Evolutionary conservation across 2,888 invertebrate genomes (phyloP).

Genomic region (Amorpha juglandis): DNA sequence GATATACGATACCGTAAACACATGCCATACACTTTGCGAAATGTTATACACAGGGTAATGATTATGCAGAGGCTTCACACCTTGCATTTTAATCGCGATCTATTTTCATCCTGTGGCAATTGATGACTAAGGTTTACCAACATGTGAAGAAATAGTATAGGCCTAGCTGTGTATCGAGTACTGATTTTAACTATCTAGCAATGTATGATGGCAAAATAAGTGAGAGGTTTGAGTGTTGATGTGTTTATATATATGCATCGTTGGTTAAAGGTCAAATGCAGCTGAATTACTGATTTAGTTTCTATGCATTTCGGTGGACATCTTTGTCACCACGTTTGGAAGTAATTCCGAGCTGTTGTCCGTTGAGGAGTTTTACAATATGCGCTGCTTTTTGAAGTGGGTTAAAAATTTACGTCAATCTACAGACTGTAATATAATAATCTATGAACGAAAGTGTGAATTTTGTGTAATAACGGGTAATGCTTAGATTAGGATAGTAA

Average conservation of each 20-base stretch:
- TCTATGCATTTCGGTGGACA: too few relatives aligned
- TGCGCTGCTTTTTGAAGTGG: too few relatives aligned
- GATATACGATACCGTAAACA: slow-evolving; percentile 17
- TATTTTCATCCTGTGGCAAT: not conserved
- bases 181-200: not conserved
- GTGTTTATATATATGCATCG: too few relatives aligned
- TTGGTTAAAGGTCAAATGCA: too few relatives aligned
- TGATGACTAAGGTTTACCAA: not conserved
- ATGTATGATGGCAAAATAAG: slow-evolving; percentile 1
- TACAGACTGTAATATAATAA: too few relatives aligned
- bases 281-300: too few relatives aligned
- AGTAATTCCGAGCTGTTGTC: too few relatives aligned
- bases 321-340: too few relatives aligned
- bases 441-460: too few relatives aligned
- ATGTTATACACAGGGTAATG: slow-evolving; percentile 11
- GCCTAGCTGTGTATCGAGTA: not conserved
- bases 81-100: slow-evolving; percentile 14
- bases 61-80: slow-evolving; percentile 6
- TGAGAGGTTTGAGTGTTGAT: not conserved
- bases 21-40: slow-evolving; percentile 18
- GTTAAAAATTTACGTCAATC: too few relatives aligned
- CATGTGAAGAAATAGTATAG: not conserved
- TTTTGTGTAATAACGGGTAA: not conserved
- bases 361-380: too few relatives aligned
- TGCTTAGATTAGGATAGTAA: not conserved